These are phyloP conservation scores for Rhea pennata DNA, from an alignment of 2,113 vertebrate species.

Conservation along the genomic window DNA sequence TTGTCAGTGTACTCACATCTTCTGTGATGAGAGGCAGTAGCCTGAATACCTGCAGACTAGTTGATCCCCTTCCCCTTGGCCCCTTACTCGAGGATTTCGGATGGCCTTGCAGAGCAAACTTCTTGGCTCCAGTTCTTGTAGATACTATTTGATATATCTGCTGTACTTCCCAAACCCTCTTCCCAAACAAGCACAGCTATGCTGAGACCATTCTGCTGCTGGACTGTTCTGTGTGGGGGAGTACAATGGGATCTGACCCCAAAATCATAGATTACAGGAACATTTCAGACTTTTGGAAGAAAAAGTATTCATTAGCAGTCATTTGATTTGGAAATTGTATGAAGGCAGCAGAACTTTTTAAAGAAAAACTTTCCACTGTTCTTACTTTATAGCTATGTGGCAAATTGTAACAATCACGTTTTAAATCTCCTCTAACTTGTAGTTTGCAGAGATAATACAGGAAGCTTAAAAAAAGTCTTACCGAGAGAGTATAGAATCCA, in stretches of 20 bases:
- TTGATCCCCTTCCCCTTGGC: background rate
- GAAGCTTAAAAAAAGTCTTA: conserved; percentile 60
- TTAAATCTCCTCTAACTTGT: background rate
- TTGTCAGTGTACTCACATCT: background rate
- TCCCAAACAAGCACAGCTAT: background rate
- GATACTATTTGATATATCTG: background rate
- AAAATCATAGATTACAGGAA: background rate
- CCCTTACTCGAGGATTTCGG: background rate
- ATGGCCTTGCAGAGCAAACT: background rate
- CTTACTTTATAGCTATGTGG: background rate
- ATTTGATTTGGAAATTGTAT: background rate
- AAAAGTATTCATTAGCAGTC: background rate
- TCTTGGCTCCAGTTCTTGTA: background rate
- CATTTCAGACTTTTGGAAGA: background rate
- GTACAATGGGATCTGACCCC: background rate
- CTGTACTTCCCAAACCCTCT: background rate
- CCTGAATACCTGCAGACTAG: background rate
- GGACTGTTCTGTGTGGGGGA: background rate
- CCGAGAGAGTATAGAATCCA: conserved; percentile 63
- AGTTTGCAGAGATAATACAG: background rate
- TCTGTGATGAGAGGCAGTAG: background rate
- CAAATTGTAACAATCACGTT: background rate
- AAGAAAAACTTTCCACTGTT: background rate
- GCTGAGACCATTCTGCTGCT: background rate
- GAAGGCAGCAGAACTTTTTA: background rate